These are phyloP conservation scores for Drosophila buzzatii DNA, from an alignment of 2,888 invertebrate species.

Conservation along the genomic window DNA sequence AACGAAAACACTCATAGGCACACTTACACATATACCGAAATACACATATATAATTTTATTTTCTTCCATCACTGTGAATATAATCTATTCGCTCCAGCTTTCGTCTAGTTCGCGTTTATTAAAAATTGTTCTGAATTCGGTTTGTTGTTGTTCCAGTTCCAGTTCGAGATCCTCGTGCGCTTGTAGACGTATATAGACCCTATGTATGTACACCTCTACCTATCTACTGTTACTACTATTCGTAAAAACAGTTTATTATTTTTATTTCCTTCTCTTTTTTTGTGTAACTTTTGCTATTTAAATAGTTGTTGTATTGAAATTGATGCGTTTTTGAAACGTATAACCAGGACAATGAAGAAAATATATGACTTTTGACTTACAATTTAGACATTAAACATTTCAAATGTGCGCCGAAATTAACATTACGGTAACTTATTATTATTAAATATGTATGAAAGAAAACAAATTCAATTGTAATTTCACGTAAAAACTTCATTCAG, in stretches of 20 bases:
- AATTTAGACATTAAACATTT: conserved; percentile 69
- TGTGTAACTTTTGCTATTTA: conserved; percentile 55
- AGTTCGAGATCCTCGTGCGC: conserved; percentile 45
- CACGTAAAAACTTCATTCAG: conserved; percentile 59
- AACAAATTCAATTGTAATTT: conserved; percentile 53
- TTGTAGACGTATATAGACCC: conserved; percentile 38
- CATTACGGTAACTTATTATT: conserved; percentile 56
- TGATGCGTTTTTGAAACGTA: conserved; percentile 73
- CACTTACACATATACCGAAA: conserved; percentile 9
- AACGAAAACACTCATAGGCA: conserved; percentile 18
- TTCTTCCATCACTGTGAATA: conserved; percentile 22
- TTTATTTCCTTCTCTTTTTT: conserved; percentile 18
- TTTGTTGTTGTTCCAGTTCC: conserved; percentile 42
- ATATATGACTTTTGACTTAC: conserved; percentile 78
- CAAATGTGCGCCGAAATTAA: conserved; percentile 66
- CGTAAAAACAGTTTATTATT: conserved; percentile 34
- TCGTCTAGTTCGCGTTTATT: conserved; percentile 44
- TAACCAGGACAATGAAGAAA: conserved; percentile 62
- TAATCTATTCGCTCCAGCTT: conserved; percentile 37
- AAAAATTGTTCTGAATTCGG: conserved; percentile 43
- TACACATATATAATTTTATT: conserved; percentile 22
- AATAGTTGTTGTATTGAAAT: conserved; percentile 73
- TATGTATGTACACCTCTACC: conserved; percentile 40
- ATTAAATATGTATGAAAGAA: conserved; percentile 42
- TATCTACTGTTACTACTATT: conserved; percentile 39